Base-by-base conservation (phyloP, 92 coral and sea anemone genomes). In the Zoanthus gigantus region DNA sequence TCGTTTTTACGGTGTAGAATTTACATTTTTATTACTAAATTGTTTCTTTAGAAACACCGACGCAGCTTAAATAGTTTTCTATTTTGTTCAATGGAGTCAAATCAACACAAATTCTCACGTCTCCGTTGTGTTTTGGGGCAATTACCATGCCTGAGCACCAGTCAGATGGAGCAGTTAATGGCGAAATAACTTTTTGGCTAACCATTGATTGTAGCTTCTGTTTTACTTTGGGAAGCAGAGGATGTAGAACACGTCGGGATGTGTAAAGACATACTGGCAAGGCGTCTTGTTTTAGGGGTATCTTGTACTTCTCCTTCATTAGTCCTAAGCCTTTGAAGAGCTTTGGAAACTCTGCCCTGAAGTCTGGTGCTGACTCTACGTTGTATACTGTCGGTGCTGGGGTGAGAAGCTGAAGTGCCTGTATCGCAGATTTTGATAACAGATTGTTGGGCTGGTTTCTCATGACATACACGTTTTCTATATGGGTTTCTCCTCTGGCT, bases 401-500 rank as follows among this genome's bases (percentile, higher is more conserved):
- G n/a, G 71, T 58, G 15, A 78, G 86, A 13, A 87, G 56, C 56
- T 87, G 42, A 13, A 78, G 90, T 46, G 78, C 90, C 23, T 87
- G 90, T 65, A 87, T 80, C 9, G 82, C 87, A 5, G 91, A 52
- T 57, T 88, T 88, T 9, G 78, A 76, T 9, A 79, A 78, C 14
- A 88, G 71, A 72, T 88, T 88, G 79, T 37, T 69, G 11, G 87
- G 8, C 42, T 88, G 63, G 81, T 68, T 88, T 30, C 30, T 63
- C 91, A 88, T 80, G 23, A 71, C 82, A 79, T 80, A 88, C 29
- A 87, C 87, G 54, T 47, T 79, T 58, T 88, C 91, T 16, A 10
- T 47, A 54, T 79, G 87, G 6, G 46, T 80, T 37, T 80, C 31
- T 10, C 74, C 42, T 37, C 42, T 37, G 42, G 42, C 42, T 37